Conservation (phyloP, 1,140 invertebrate genomes). For the Homarus americanus region DNA sequence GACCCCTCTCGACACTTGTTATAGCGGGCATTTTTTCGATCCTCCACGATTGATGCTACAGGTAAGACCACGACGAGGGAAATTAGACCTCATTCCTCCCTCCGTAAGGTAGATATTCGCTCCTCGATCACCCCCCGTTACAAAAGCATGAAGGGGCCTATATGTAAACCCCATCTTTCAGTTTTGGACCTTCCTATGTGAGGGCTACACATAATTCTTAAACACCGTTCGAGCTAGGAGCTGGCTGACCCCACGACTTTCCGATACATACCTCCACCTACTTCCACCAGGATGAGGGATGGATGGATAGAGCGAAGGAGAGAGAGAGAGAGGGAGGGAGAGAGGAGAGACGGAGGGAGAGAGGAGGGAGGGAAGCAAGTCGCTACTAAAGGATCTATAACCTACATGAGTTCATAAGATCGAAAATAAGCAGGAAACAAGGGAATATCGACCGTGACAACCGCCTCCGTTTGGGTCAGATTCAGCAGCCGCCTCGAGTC, state of each 20-base stretch:
- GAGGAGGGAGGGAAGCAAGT: neutral
- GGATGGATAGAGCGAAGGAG: too few species aligned
- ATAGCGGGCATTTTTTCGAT: constrained; percentile 64
- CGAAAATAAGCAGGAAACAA: neutral
- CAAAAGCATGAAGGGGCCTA: constrained; percentile 36
- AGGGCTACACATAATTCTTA: constrained; percentile 10
- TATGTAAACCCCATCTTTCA: constrained; percentile 52
- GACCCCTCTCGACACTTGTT: constrained; percentile 65
- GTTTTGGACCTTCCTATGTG: constrained; percentile 46
- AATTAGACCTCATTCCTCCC: neutral
- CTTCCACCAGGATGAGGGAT: too few species aligned
- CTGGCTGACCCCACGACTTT: constrained; percentile 9
- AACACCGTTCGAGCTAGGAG: neutral
- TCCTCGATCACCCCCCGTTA: neutral
- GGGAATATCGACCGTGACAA: neutral
- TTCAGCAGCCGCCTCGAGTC: too few species aligned
- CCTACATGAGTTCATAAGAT: neutral
- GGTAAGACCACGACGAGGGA: constrained; percentile 32
- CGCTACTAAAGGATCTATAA: neutral
- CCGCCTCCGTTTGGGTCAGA: too few species aligned
- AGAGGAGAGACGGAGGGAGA: neutral
- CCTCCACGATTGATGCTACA: constrained; percentile 26
- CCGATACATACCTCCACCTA: constrained; percentile 1
- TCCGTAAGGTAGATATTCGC: constrained; percentile 14
- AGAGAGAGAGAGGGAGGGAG: neutral